Percentiles rank a stretch among this genome's conserved stretches.
Conservation (phyloP, 2,888 invertebrate genomes). For the Megaustenia siamemsis region DNA sequence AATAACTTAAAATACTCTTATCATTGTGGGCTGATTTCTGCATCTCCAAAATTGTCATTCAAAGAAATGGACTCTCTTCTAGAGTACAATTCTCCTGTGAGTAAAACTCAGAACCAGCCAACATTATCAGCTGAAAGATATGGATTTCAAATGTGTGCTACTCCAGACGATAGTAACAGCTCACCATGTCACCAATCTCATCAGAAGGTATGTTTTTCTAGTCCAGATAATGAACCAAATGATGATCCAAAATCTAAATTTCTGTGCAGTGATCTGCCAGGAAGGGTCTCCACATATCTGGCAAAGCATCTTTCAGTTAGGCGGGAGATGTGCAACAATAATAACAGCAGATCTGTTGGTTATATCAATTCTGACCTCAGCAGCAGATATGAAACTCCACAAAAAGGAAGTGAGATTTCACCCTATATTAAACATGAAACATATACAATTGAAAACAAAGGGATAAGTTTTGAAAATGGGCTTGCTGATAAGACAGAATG, state of each 20-base stretch:
- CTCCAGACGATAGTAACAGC: neutral
- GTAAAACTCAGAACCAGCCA: neutral
- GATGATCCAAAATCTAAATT: neutral
- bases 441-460: neutral
- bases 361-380: neutral
- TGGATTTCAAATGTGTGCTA: neutral
- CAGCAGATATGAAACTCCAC: neutral
- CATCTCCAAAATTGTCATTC: constrained; percentile 16
- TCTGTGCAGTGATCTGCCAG: neutral
- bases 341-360: constrained; percentile 13
- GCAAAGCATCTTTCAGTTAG: constrained; percentile 2
- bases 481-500: neutral
- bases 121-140: neutral
- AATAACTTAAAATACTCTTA: neutral
- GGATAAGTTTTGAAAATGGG: too few relatives aligned
- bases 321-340: constrained; percentile 20
- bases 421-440: neutral
- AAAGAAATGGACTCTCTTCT: constrained; percentile 23
- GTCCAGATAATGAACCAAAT: neutral
- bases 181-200: neutral
- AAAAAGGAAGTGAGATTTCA: neutral
- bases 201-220: neutral
- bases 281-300: constrained; percentile 27
- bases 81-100: constrained; percentile 12
- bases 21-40: neutral